Base-by-base conservation (phyloP, 2,113 vertebrate genomes). In the Notarius lentiginosus region DNA sequence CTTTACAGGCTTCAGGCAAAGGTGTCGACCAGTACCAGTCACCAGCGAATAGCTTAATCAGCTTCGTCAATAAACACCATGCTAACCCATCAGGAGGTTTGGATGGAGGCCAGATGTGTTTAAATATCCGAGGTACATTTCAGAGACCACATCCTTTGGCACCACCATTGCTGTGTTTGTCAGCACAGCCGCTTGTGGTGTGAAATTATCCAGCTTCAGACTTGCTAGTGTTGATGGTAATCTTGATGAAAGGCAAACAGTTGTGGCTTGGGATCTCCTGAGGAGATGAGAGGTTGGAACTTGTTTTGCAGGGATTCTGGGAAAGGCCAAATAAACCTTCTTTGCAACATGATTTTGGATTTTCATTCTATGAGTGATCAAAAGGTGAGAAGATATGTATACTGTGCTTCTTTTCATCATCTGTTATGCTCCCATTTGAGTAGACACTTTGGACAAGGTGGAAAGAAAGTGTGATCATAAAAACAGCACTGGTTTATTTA, bases 81-180 rank as follows among this genome's bases (percentile, higher is more conserved):
- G 79, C 83, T 66, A 82, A 63, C 70, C 34, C n/a, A 85, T 87
- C 68, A 41, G 83, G 77, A 66, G 11, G 56, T 5, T 84, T 82
- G 84, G 72, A 87, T n/a, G 10, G 53, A n/a, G 17, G 79, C 88
- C 85, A 89, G 79, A 55, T n/a, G 49, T 49, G 66, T 88, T 83
- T 83, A 68, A 66, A 79, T 47, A 47, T 65, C 49, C 41, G 63
- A 41, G 20, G 53, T 68, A 27, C 66, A 1, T 89, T 89, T 83
- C 68, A 90, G 86, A 91, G 85, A 90, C 91, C 91, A 90, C 92
- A 93, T 94, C 91, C 90, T 93, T 93, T 94, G 90, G 89, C 89
- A 90, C 89, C 84, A 72, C 88, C 85, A 83, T 83, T 41, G 76
- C 87, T 81, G 81, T 87, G 86, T 93, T 91, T 94, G 91, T 94